Conservation (phyloP, 2,888 invertebrate species). For the Lasius platythorax region DNA sequence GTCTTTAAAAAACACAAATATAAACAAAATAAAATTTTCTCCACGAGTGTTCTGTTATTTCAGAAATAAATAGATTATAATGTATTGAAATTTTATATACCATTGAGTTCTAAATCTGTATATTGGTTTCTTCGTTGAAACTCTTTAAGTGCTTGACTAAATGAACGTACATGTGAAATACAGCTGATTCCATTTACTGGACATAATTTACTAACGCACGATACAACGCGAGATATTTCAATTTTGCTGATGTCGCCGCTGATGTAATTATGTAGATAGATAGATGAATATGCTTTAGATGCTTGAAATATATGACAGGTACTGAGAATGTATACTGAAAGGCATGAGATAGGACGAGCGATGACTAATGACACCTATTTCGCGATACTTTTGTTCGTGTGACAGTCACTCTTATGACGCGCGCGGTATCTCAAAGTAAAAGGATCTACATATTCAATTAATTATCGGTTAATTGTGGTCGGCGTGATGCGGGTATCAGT, state of each 20-base stretch:
- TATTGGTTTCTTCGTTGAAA: background rate
- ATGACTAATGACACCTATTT: constrained; percentile 47
- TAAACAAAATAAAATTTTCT: background rate
- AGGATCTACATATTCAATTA: constrained; percentile 68
- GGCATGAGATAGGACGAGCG: constrained; percentile 2
- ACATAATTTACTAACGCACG: constrained; percentile 26
- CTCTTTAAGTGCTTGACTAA: background rate
- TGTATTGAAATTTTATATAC: background rate
- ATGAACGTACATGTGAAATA: background rate
- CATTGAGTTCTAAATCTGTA: background rate
- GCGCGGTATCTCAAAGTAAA: constrained; percentile 56
- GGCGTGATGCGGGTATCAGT: constrained; percentile 69
- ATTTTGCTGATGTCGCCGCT: constrained; percentile 16
- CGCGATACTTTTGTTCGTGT: constrained; percentile 32
- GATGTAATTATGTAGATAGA: constrained; percentile 32
- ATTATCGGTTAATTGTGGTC: constrained; percentile 68
- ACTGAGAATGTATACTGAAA: background rate
- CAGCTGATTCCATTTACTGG: background rate
- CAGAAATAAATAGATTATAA: background rate
- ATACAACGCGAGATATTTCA: constrained; percentile 4
- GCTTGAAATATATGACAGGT: background rate
- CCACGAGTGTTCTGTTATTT: background rate
- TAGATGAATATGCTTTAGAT: constrained; percentile 20
- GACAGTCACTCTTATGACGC: constrained; percentile 51
- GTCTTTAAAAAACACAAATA: background rate